Base-by-base conservation (phyloP, 2,113 vertebrate species). In the Vulpes vulpes region DNA sequence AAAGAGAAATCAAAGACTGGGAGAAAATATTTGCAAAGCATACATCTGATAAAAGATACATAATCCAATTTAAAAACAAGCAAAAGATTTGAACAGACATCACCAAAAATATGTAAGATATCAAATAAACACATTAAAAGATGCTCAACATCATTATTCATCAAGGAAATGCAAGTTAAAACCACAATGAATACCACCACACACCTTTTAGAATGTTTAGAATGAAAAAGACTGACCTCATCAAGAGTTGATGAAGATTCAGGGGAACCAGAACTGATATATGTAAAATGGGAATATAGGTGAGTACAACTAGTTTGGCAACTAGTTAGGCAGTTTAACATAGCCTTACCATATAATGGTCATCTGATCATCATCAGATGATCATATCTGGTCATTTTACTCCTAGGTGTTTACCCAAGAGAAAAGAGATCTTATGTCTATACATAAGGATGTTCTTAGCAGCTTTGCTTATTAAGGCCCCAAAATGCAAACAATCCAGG, bases 141-240 rank as follows among this genome's bases (percentile, higher is more conserved):
- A 67, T 81, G 27, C 57, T 65, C 43, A 71, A 17, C 76, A 81
- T 57, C 53, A 89, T 84, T 93, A n/a, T n/a, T 89, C 27, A 49
- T 71, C 67, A 92, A 79, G 38, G 27, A 92, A 91, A 53, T 73
- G n/a, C 9, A 84, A 92, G 78, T 71, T 78, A 49, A 92, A 94
- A 71, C 32, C 14, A 15, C 11, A 89, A 17, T 74, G 38, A 93
- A 23, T 65, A 67, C 20, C 7, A 67, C 27, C n/a, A 64, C 25
- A 82, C 20, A 88, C 25, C 51, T 27, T 91, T 89, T 80, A 15
- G 73, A 53, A 65, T 79, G 78, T 9, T 11, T 89, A 76, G 78
- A 27, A 79, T n/a, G 5, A 89, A 89, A 69, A 83, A 55, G 38
- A 92, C 27, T 32, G 67, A 67, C 15, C 3, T 4, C 57, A 51